Evolutionary conservation across 2,797 vertebrate genomes (phyloP), one percentile per base, ranked within the genome.

Genomic region (Neomorphus geoffroyi): DNA sequence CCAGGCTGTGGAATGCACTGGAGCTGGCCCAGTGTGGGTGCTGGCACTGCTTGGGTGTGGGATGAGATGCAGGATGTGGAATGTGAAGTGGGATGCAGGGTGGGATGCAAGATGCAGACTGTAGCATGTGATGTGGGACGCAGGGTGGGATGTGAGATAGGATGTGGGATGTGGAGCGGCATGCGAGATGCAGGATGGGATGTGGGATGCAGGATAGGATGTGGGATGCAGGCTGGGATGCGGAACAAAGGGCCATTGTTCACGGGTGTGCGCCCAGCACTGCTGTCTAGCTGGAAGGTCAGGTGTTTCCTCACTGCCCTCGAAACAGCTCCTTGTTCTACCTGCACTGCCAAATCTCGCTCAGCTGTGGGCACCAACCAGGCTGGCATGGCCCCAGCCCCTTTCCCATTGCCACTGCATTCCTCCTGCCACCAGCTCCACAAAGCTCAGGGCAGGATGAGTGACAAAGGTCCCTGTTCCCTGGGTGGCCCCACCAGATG

Each of bases 181-280:
- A 18, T 26, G 2, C 2, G 3, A 69, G 60, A 33, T 51, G 21
- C 3, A 2, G 53, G 43, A 0, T 10, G 23, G 18, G 28, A 35
- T 30, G 14, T 5, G 4, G 48, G 48, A 50, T 50, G 6, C 23
- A 26, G 19, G 48, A 12, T 50, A 22, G 23, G 48, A 46, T 46
- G 19, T 19, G 21, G 18, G 24, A 18, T 30, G 27, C 9, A 4
- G 64, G 64, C 2, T 37, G 30, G 24, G 66, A 43, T 18, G 7
- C 1, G 7, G 85, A 95, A 96, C 95, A 96, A 96, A 95, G 94
- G 80, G 77, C 86, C 69, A 94, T 95, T 96, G 95, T 96, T 93
- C 11, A 35, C 26, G 10, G 64, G 33, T 9, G 16, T n/a, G 51
- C 80, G 6, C 64, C 65, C 81, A 41, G 81, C 39, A 37, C 90